phyloP scores from a whole-genome alignment of 2,888 invertebrate genomes.

The Automeris io region DNA sequence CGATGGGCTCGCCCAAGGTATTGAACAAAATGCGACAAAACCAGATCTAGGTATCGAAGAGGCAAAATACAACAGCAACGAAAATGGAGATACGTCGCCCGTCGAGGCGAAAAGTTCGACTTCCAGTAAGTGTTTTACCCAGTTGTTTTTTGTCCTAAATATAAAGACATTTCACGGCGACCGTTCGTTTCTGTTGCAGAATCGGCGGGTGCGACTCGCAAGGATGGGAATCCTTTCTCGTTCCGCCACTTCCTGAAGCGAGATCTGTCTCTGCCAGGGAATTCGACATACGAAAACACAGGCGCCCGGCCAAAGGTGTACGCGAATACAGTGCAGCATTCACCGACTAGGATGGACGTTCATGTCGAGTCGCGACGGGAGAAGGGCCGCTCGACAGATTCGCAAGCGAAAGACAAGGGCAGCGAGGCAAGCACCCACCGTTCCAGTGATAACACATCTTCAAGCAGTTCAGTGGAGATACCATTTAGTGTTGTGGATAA shows the following conservation, averaged over 20 bases:
- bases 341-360: constrained; percentile 59
- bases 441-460: constrained; percentile 57
- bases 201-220: constrained; percentile 64
- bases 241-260: constrained; percentile 90
- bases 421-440: constrained; percentile 43
- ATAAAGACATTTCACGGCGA: constrained; percentile 46
- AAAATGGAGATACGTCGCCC: constrained; percentile 52
- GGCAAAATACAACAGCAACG: constrained; percentile 60
- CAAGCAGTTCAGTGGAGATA: constrained; percentile 65
- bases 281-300: constrained; percentile 79
- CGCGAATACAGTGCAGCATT: constrained; percentile 68
- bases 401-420: constrained; percentile 57
- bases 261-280: constrained; percentile 73
- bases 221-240: constrained; percentile 88
- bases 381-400: constrained; percentile 43
- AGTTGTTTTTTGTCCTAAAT: constrained; percentile 71
- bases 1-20: constrained; percentile 48
- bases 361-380: constrained; percentile 51
- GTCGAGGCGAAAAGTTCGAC: constrained; percentile 58
- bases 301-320: constrained; percentile 88
- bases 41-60: constrained; percentile 72
- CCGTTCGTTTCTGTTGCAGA: constrained; percentile 49
- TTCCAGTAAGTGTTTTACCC: constrained; percentile 63
- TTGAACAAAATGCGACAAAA: constrained; percentile 55
- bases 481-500: constrained; percentile 70